Percentiles rank a stretch among this genome's conserved stretches.
These are phyloP conservation scores for Leptosomus discolor DNA, from an alignment of 2,113 vertebrate species.

Conservation along the genomic window DNA sequence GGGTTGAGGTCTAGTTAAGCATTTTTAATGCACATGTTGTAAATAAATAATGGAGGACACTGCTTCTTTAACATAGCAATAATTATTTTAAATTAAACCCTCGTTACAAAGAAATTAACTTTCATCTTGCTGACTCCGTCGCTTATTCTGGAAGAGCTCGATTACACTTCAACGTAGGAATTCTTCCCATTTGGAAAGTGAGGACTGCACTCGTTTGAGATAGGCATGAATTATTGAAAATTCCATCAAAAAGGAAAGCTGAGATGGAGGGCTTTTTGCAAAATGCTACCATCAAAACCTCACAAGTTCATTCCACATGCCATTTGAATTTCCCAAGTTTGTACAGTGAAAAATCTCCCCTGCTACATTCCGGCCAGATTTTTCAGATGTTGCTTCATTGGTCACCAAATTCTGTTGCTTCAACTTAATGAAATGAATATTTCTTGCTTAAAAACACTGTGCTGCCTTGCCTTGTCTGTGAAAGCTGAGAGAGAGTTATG, in stretches of 20 bases:
- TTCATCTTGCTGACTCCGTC: background rate
- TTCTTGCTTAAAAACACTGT: fast-evolving
- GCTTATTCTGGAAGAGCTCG: background rate
- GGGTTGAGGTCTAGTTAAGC: background rate
- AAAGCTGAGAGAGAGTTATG: too few species aligned
- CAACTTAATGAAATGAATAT: background rate
- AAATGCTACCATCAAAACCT: background rate
- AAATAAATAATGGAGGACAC: background rate
- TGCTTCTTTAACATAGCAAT: background rate
- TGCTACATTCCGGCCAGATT: background rate
- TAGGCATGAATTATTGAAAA: too few species aligned
- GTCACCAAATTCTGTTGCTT: background rate
- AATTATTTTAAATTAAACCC: slow-evolving; percentile 3
- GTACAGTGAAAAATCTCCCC: background rate
- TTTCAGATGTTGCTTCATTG: background rate
- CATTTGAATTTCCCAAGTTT: background rate
- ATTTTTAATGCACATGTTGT: background rate
- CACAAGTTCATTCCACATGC: fast-evolving
- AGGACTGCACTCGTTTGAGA: background rate
- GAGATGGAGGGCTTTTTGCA: background rate
- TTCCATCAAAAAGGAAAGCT: background rate
- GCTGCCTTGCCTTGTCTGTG: background rate
- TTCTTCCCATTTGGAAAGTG: background rate
- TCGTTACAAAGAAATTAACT: background rate
- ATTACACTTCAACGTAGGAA: background rate